phyloP scores from a whole-genome alignment of 2,797 vertebrate genomes.

The Nannoperca australis region DNA sequence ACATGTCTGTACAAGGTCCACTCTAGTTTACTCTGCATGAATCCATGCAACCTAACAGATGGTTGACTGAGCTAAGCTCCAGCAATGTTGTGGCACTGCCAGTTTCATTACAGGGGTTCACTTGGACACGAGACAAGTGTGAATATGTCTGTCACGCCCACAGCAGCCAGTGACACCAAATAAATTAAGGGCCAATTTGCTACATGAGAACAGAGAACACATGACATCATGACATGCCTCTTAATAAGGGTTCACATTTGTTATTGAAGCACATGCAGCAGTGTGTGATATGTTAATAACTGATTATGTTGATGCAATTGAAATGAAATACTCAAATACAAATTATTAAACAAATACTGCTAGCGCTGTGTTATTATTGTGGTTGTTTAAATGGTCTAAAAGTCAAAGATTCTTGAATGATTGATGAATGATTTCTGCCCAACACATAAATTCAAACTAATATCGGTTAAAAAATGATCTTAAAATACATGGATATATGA shows the following conservation, averaged over 20 bases:
- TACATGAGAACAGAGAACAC: slow-evolving; percentile 23
- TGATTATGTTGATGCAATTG: slow-evolving; percentile 7
- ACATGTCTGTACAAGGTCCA: slow-evolving; percentile 76
- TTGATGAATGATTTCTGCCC: not conserved
- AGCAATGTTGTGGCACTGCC: slow-evolving; percentile 61
- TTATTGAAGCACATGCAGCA: not conserved
- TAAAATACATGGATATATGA: not conserved
- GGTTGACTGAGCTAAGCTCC: slow-evolving; percentile 72
- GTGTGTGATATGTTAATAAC: not conserved
- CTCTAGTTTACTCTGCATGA: slow-evolving; percentile 68
- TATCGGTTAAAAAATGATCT: not conserved
- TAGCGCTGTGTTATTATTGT: not conserved
- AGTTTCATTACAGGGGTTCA: slow-evolving; percentile 72
- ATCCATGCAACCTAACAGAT: slow-evolving; percentile 78
- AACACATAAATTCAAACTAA: not conserved
- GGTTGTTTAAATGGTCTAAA: not conserved
- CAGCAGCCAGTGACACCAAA: slow-evolving; percentile 24
- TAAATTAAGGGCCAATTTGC: slow-evolving; percentile 37
- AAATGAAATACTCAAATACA: not conserved
- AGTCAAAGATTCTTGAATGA: not conserved
- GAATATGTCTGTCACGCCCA: slow-evolving; percentile 67
- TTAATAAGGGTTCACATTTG: slow-evolving; percentile 6
- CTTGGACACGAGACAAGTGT: slow-evolving; percentile 67
- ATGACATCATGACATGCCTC: not conserved
- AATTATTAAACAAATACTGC: not conserved